Conservation (phyloP, 2,888 invertebrate genomes). For the Xanthostigma xanthostigma region DNA sequence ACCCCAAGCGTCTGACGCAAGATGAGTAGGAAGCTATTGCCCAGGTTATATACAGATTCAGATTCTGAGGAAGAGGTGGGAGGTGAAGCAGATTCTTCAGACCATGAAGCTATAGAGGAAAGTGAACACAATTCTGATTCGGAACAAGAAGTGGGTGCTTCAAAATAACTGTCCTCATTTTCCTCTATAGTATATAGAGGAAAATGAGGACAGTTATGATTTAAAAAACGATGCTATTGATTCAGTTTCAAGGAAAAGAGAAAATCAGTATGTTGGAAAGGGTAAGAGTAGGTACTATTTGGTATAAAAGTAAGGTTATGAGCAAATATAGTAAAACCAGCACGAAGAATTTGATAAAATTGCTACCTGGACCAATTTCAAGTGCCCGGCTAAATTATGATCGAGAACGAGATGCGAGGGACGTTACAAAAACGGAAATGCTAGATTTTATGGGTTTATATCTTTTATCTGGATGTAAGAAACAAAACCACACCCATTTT, state of each 20-base stretch:
- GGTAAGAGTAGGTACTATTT: constrained; percentile 11
- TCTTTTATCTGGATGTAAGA: constrained; percentile 12
- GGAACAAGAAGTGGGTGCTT: constrained; percentile 8
- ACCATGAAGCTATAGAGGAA: constrained; percentile 11
- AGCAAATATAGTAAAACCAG: constrained; percentile 11
- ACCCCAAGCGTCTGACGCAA: background rate
- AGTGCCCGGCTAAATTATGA: constrained; percentile 10
- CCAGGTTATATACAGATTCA: constrained; percentile 2
- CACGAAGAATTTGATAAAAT: constrained; percentile 11
- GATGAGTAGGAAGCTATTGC: constrained; percentile 1
- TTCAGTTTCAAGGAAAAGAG: background rate
- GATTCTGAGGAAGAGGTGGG: constrained; percentile 9
- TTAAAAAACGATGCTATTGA: constrained; percentile 1
- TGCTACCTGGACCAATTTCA: constrained; percentile 11
- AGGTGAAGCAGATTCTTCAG: constrained; percentile 9
- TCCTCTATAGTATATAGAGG: too few relatives aligned
- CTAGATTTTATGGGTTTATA: constrained; percentile 13
- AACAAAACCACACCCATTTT: constrained; percentile 14
- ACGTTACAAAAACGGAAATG: constrained; percentile 12
- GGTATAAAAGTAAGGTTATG: constrained; percentile 9
- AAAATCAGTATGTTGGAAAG: constrained; percentile 8
- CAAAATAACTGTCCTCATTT: too few relatives aligned
- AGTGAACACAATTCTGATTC: constrained; percentile 9
- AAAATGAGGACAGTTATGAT: background rate
- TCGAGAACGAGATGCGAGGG: constrained; percentile 11